Evolutionary conservation across 2,888 invertebrate genomes (phyloP).

Genomic region (Thumatha senex): DNA sequence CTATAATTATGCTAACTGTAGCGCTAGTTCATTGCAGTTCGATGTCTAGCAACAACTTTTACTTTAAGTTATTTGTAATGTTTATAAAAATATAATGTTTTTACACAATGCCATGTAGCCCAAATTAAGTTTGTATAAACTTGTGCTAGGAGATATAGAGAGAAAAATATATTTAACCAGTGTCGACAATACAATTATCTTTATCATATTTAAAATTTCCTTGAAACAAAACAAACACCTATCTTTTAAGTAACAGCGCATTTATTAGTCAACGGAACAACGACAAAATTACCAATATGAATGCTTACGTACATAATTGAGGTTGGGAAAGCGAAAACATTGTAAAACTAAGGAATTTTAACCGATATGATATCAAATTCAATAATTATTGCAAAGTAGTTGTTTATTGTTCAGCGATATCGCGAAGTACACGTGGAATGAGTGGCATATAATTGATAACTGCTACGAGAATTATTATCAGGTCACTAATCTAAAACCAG

Average conservation of each 20-base stretch:
- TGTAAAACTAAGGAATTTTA: conserved; percentile 1
- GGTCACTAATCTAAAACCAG: not conserved
- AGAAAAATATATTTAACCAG: no score
- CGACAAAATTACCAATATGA: not conserved
- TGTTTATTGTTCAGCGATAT: not conserved
- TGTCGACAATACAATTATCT: no score
- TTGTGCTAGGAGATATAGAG: no score
- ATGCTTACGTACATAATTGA: not conserved
- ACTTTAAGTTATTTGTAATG: no score
- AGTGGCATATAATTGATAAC: not conserved
- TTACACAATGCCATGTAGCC: no score
- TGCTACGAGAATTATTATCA: not conserved
- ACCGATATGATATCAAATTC: no score
- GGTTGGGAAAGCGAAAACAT: not conserved
- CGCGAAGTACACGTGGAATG: not conserved
- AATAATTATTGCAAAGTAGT: not conserved
- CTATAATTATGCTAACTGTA: no score
- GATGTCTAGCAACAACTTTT: no score
- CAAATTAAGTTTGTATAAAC: no score
- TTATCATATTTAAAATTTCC: not conserved
- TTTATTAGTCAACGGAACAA: not conserved
- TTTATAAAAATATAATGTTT: no score
- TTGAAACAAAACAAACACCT: not conserved
- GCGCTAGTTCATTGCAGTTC: no score
- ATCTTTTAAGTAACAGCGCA: not conserved